phyloP scores from a whole-genome alignment of 2,888 invertebrate species.

The Cerastis rubricosa region DNA sequence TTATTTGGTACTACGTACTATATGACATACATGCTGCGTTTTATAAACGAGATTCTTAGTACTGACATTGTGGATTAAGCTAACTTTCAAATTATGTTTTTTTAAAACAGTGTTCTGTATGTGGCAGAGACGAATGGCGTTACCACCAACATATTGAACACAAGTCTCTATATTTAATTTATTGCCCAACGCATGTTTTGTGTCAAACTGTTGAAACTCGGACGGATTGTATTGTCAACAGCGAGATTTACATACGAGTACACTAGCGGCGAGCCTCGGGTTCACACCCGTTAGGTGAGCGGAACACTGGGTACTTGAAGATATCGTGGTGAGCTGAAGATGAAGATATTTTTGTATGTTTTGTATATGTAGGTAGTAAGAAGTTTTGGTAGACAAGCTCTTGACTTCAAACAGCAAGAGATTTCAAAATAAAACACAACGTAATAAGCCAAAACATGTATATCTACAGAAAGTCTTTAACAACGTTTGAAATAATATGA shows the following conservation, averaged over 20 bases:
- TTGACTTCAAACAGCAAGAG: background rate
- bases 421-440: background rate
- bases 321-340: background rate
- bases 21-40: background rate
- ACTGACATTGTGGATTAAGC: background rate
- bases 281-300: background rate
- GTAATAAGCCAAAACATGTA: background rate
- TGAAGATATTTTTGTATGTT: background rate
- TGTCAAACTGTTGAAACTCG: background rate
- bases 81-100: background rate
- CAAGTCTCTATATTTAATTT: background rate
- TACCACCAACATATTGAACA: background rate
- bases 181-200: background rate
- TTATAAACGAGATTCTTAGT: background rate
- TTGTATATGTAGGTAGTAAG: background rate
- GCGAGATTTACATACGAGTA: background rate
- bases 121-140: background rate
- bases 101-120: background rate
- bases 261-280: slow-evolving; percentile 17
- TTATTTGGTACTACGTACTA: background rate
- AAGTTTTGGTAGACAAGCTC: background rate
- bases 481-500: background rate
- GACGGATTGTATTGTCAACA: slow-evolving; percentile 3
- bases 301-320: background rate
- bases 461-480: background rate